A percentile compares a stretch with the other conserved stretches of the same genome.
Evolutionary conservation across 2,888 invertebrate species (phyloP).

Genomic region (Agonopterix alstromeriana): DNA sequence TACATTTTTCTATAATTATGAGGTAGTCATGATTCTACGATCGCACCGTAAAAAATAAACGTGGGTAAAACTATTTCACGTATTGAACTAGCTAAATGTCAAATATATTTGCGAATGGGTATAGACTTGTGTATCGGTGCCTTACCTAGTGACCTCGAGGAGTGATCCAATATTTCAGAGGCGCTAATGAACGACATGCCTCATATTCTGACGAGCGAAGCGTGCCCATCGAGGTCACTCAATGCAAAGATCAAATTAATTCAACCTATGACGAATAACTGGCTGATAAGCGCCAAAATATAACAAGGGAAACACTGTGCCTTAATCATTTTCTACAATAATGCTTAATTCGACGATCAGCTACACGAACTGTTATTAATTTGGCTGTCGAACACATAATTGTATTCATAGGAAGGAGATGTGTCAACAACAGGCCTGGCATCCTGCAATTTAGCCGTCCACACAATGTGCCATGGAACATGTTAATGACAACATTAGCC

Average conservation of each 20-base stretch:
- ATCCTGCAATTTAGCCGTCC: slow-evolving; percentile 8
- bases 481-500: slow-evolving; percentile 11
- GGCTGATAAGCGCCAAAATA: background rate
- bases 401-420: background rate
- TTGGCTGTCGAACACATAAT: background rate
- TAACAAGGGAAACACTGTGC: background rate
- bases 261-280: slow-evolving; percentile 7
- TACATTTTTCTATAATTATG: no score
- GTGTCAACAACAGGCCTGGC: slow-evolving; percentile 6
- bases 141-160: slow-evolving; percentile 13
- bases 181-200: slow-evolving; percentile 21
- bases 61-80: no score
- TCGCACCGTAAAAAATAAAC: no score
- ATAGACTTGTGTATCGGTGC: no score
- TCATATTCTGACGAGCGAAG: slow-evolving; percentile 15
- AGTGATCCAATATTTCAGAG: slow-evolving; percentile 21
- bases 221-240: slow-evolving; percentile 19
- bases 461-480: slow-evolving; percentile 8
- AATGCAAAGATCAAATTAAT: slow-evolving; percentile 13
- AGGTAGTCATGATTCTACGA: no score
- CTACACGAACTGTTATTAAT: no score
- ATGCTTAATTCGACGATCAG: no score
- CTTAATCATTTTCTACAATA: no score
- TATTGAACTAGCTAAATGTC: no score
- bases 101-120: no score